Conservation (phyloP, 2,888 invertebrate genomes). For the Lycocerus yunnanus region DNA sequence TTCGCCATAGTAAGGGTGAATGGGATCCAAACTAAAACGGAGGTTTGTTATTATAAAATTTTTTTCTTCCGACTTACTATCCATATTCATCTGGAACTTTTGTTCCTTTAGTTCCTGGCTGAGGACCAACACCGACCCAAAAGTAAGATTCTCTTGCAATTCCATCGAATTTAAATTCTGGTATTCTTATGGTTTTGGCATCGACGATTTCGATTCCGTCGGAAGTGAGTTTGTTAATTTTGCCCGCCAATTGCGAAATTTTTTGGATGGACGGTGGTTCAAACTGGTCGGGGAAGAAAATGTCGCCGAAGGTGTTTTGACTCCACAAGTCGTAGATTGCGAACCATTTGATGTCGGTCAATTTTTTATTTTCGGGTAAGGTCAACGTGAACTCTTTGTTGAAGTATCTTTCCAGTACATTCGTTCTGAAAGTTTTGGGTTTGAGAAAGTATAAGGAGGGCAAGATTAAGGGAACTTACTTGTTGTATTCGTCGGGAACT, state of each 20-base stretch:
- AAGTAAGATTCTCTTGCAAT: conserved; percentile 78
- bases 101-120: conserved; percentile 79
- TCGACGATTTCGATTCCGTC: conserved; percentile 76
- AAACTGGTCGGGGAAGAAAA: conserved; percentile 88
- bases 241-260: conserved; percentile 59
- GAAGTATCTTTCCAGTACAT: conserved; percentile 82
- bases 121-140: conserved; percentile 88
- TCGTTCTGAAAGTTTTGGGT: conserved; percentile 67
- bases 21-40: conserved; percentile 71
- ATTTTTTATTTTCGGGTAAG: conserved; percentile 83
- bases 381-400: conserved; percentile 82
- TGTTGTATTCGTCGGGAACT: conserved; percentile 84
- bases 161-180: conserved; percentile 79
- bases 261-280: conserved; percentile 78
- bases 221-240: conserved; percentile 71
- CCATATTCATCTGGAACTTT: conserved; percentile 90
- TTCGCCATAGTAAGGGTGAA: conserved; percentile 73
- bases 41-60: background rate
- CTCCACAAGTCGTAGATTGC: conserved; percentile 85
- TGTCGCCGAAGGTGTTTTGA: conserved; percentile 89
- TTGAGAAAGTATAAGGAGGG: background rate
- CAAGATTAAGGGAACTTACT: conserved; percentile 60
- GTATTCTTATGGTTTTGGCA: conserved; percentile 78
- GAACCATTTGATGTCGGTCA: conserved; percentile 88
- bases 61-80: conserved; percentile 74